Conservation (phyloP, 1,140 invertebrate genomes). For the Aphaenogaster rudis region DNA sequence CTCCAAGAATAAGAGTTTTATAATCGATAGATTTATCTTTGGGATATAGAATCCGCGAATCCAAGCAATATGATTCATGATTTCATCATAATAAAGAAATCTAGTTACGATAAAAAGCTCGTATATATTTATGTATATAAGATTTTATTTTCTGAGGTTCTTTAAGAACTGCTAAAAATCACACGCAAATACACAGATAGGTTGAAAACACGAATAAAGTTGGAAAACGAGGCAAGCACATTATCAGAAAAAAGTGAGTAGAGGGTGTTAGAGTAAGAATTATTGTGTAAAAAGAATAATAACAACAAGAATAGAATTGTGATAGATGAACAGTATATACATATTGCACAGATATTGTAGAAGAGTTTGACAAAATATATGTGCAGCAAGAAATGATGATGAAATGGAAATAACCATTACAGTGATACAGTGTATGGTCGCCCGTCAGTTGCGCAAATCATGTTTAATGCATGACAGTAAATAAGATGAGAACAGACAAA, state of each 20-base stretch:
- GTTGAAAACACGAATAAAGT: conserved; percentile 36
- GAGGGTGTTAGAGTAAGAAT: conserved; percentile 50
- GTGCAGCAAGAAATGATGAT: conserved; percentile 51
- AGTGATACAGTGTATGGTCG: conserved; percentile 19
- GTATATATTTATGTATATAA: conserved; percentile 15
- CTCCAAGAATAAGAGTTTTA: conserved; percentile 4
- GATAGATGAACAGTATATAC: conserved; percentile 15
- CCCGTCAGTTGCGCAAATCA: conserved; percentile 47
- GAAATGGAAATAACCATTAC: conserved; percentile 56
- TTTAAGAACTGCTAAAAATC: conserved; percentile 15
- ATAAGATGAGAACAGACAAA: conserved; percentile 52
- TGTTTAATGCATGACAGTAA: conserved; percentile 56
- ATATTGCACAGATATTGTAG: conserved; percentile 32
- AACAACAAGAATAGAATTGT: conserved; percentile 12
- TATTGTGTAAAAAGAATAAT: conserved; percentile 20
- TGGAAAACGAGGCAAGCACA: conserved; percentile 55
- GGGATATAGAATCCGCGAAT: conserved; percentile 7
- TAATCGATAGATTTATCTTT: conserved; percentile 35
- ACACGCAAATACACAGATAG: conserved; percentile 30
- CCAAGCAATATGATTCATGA: conserved; percentile 22
- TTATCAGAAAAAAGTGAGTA: conserved; percentile 38
- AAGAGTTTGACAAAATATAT: conserved; percentile 34
- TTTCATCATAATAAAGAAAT: conserved; percentile 27
- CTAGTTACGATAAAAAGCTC: conserved; percentile 48
- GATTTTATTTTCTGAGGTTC: neutral